Base-by-base conservation (phyloP, 1,140 invertebrate genomes). In the Rhyzopertha dominica region DNA sequence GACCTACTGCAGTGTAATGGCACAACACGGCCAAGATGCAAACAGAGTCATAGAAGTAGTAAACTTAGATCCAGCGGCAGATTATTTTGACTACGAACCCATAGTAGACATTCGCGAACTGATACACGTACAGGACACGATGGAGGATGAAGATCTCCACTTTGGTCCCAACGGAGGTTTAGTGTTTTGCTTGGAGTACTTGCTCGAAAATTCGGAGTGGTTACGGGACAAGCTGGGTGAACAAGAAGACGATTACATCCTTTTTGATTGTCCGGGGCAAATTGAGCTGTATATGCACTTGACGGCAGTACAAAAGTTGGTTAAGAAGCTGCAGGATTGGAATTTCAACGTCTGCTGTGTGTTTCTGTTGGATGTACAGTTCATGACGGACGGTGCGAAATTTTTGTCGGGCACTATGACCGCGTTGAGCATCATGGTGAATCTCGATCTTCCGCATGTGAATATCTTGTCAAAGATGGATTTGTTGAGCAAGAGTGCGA, bases 241-340 rank as follows among this genome's bases (percentile, higher is more conserved):
- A 40, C 76, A 80, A 2, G 84, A 90, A 48, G 83, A 89, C 52
- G 95, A 98, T 70, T 99, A 98, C 63, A 82, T 98, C 37, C 70
- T 99, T n/a, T 98, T 99, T 67, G 96, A 99, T 73, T 98, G 95
- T 68, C 95, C 96, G 8, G 95, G 96, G 3, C 96, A 99, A 77
- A 95, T 99, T 51, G 97, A 99, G 70, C 71, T 99, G 0, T 99
- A 98, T 67, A 97, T 93, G 19, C 95, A 99, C 69, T 78, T 99
- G 61, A 84, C 87, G 32, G 83, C 93, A 9, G 93, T 98, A 66
- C 79, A 79, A 52, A 78, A 84, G 51, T 69, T 98, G 18, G 86
- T 95, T 1, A 78, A 84, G 20, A 68, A 79, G n/a, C 70, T 98
- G n/a, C 76, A 89, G 48, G 76, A 78, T 26, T 88, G 90, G 81